These are phyloP conservation scores for Distichodus sexfasciatus DNA, from an alignment of 2,797 vertebrate species.

Conservation along the genomic window DNA sequence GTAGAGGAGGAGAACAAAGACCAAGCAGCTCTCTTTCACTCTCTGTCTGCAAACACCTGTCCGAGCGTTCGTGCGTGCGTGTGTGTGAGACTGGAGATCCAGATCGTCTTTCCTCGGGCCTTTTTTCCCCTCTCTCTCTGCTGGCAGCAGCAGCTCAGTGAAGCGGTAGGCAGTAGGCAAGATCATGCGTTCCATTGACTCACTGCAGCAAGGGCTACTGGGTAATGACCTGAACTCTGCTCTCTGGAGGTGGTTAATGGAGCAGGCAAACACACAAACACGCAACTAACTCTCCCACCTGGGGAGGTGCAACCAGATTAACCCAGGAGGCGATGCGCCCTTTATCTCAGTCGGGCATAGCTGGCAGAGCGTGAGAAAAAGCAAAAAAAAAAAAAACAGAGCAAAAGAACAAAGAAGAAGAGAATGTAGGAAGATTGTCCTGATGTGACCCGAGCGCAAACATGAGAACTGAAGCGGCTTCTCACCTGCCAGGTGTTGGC, in stretches of 20 bases:
- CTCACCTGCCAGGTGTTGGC: conserved; percentile 44
- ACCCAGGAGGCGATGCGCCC: no score
- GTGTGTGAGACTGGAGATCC: conserved; percentile 15
- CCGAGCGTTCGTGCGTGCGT: conserved; percentile 2
- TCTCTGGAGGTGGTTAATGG: conserved; percentile 30
- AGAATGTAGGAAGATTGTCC: not conserved
- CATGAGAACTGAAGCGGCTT: not conserved
- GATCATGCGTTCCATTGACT: conserved; percentile 7
- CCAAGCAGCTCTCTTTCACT: conserved; percentile 27
- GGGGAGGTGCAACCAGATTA: no score
- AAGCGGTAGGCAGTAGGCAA: conserved; percentile 29
- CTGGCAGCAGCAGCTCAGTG: conserved; percentile 42
- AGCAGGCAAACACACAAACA: conserved; percentile 17
- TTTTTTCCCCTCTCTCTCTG: no score
- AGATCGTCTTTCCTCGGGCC: conserved; percentile 43
- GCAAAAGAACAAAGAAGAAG: not conserved
- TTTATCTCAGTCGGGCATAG: no score
- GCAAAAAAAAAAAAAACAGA: not conserved
- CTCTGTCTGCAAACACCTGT: no score
- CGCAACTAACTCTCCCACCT: no score
- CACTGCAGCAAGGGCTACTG: conserved; percentile 10
- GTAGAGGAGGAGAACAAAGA: conserved; percentile 27
- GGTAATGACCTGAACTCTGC: conserved; percentile 20
- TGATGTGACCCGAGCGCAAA: not conserved
- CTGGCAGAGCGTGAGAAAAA: not conserved